Percentiles rank a stretch among this genome's conserved stretches.
Conservation (phyloP, 2,113 vertebrate genomes). For the Eudyptes chrysolophus region DNA sequence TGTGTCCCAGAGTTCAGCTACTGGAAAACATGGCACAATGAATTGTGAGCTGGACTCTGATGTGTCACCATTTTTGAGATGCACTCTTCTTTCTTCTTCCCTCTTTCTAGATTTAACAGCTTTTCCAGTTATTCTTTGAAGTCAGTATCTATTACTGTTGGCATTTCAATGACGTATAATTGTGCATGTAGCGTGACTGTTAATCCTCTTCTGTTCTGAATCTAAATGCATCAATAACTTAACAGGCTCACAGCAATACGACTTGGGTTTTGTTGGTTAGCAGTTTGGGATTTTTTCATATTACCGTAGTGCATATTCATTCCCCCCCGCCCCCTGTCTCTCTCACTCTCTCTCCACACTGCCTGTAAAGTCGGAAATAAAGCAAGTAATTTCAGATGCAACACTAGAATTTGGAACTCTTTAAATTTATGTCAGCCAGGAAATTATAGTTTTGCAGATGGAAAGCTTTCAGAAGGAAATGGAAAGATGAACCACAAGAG, state of each 20-base stretch:
- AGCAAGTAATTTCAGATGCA: constrained; percentile 47
- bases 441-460: constrained; percentile 64
- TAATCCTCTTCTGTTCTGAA: background rate
- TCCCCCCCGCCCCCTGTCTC: background rate
- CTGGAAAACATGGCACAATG: background rate
- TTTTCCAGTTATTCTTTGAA: background rate
- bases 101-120: background rate
- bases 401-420: constrained; percentile 38
- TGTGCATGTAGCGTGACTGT: background rate
- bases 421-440: constrained; percentile 56
- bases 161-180: background rate
- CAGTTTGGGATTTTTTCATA: background rate
- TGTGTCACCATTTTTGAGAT: background rate
- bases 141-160: background rate
- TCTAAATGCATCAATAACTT: background rate
- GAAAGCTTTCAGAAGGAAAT: constrained; percentile 57
- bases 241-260: accelerated
- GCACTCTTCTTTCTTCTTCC: background rate
- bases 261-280: background rate
- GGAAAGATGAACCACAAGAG: constrained; percentile 56
- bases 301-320: background rate
- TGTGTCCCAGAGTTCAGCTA: background rate
- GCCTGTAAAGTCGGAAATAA: constrained; percentile 11
- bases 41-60: background rate
- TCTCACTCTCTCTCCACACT: background rate